Evolutionary conservation across 1,140 invertebrate genomes (phyloP).

Genomic region (Drosophila nebulosa): DNA sequence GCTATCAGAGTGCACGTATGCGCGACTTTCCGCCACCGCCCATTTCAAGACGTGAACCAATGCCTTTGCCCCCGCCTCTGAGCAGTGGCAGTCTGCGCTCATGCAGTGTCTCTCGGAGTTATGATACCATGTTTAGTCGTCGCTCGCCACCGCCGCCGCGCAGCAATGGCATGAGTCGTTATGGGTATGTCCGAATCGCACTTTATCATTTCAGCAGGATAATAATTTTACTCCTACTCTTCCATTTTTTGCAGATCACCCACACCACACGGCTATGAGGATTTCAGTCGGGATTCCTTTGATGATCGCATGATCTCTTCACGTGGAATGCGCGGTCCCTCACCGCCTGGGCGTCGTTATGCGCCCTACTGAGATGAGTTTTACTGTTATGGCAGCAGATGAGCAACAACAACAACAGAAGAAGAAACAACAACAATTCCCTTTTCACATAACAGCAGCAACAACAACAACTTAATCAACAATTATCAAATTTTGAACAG

Average conservation of each 20-base stretch:
- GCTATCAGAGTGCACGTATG: slow-evolving; percentile 86
- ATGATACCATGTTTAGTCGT: slow-evolving; percentile 90
- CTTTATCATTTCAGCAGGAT: background rate
- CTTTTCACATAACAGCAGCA: slow-evolving; percentile 29
- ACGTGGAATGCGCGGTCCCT: slow-evolving; percentile 76
- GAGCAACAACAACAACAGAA: slow-evolving; percentile 36
- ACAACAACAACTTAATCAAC: background rate
- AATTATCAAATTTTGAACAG: slow-evolving; percentile 7
- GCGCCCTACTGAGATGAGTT: slow-evolving; percentile 87
- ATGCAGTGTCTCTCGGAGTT: slow-evolving; percentile 85
- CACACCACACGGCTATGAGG: slow-evolving; percentile 86
- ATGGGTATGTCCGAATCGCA: slow-evolving; percentile 58
- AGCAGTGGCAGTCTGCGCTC: slow-evolving; percentile 83
- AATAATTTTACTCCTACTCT: background rate
- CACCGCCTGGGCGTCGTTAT: slow-evolving; percentile 89
- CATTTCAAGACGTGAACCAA: slow-evolving; percentile 82
- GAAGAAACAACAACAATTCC: slow-evolving; percentile 16
- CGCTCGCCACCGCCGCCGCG: slow-evolving; percentile 86
- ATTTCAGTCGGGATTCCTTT: slow-evolving; percentile 91
- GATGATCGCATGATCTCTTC: slow-evolving; percentile 90
- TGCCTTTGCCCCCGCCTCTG: slow-evolving; percentile 79
- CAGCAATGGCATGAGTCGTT: slow-evolving; percentile 80
- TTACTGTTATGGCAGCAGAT: slow-evolving; percentile 70
- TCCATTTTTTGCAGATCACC: slow-evolving; percentile 35
- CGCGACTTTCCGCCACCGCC: slow-evolving; percentile 85